phyloP scores from a whole-genome alignment of 1,140 invertebrate genomes.

The Carcinoscorpius rotundicauda region DNA sequence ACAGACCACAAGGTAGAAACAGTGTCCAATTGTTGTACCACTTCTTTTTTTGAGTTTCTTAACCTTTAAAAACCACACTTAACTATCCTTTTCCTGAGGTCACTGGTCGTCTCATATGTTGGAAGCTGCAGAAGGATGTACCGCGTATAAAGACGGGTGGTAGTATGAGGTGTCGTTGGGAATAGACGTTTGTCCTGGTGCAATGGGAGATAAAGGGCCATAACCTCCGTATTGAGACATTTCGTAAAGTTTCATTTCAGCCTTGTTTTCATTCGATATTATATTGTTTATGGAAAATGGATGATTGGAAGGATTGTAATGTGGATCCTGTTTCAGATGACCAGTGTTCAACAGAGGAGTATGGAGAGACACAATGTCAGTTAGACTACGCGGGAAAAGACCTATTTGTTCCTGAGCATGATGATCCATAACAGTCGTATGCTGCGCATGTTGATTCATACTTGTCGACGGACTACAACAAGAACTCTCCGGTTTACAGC shows the following conservation, averaged over 20 bases:
- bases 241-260: slow-evolving; percentile 43
- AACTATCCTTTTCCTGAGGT: too few relatives aligned
- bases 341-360: slow-evolving; percentile 24
- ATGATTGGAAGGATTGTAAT: slow-evolving; percentile 50
- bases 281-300: slow-evolving; percentile 90
- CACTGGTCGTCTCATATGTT: too few relatives aligned
- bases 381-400: too few relatives aligned
- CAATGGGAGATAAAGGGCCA: slow-evolving; percentile 30
- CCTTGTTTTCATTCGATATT: slow-evolving; percentile 56
- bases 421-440: too few relatives aligned
- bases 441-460: too few relatives aligned
- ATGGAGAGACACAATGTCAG: slow-evolving; percentile 1
- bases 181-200: slow-evolving; percentile 5
- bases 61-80: too few relatives aligned
- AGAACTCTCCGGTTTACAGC: slow-evolving; percentile 24
- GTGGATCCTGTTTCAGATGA: slow-evolving; percentile 28
- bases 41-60: too few relatives aligned
- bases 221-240: slow-evolving; percentile 42
- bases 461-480: slow-evolving; percentile 22
- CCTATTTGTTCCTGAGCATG: too few relatives aligned
- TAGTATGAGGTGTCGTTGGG: slow-evolving; percentile 40
- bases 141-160: slow-evolving; percentile 18
- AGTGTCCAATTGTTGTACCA: too few relatives aligned
- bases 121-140: slow-evolving; percentile 17
- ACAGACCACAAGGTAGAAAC: too few relatives aligned